Evolutionary conservation across 1,140 invertebrate species (phyloP), one percentile per base, ranked within the genome.

Genomic region (Apis laboriosa): DNA sequence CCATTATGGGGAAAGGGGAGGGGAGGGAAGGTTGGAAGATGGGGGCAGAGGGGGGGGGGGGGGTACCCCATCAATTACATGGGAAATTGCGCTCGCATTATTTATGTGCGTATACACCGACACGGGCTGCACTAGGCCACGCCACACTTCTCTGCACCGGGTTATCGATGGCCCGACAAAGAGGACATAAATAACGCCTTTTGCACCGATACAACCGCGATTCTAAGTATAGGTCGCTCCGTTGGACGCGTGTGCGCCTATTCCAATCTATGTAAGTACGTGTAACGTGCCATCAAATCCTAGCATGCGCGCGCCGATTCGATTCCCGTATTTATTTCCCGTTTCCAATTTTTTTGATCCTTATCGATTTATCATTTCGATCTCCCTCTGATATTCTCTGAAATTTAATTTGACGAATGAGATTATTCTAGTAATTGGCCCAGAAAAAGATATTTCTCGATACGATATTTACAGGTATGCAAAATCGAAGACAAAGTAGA

Each of bases 81-180:
- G 92, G 92, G 88, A 92, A 93, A 93, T 93, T 93, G 92, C 91
- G 87, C 92, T 89, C 89, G 87, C 88, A 92, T 92, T 92, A 93
- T 92, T 93, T 93, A 93, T 92, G 89, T 90, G 88, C 85, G 85
- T 88, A 88, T 84, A 88, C 89, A 86, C 86, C 77, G 86, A 88
- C 88, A 90, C 84, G 84, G 77, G 84, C 86, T 73, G 81, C 77
- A 84, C 84, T 85, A 81, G 78, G 63, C 83, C 86, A 84, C 85
- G 77, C 86, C 67, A 61, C 28, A 68, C 76, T 86, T 84, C 87
- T 84, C 84, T 79, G 67, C 84, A 70, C 72, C 74, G 88, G 34
- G 85, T 91, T 91, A 91, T 91, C 90, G 88, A 92, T 90, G 90
- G 84, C 88, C 91, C 89, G 89, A 92, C 90, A 92, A 92, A 91